Percentiles rank a stretch among this genome's conserved stretches.
Evolutionary conservation across 2,888 invertebrate genomes (phyloP).

Genomic region (Junonia oenone): DNA sequence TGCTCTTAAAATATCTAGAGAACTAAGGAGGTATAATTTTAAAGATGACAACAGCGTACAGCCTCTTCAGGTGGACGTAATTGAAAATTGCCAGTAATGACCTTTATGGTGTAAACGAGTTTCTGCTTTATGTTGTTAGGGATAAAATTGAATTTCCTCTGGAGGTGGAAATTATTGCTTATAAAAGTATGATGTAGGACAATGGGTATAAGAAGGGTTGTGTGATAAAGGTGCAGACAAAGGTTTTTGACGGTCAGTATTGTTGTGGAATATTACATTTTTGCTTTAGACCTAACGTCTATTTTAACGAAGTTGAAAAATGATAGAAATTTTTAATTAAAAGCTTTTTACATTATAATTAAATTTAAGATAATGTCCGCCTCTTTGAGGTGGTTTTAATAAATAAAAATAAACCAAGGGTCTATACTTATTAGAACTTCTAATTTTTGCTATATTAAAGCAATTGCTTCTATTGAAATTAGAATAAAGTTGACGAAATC

Average conservation of each 20-base stretch:
- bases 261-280: slow-evolving; percentile 4
- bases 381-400: background rate
- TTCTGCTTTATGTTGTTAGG: slow-evolving; percentile 22
- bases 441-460: no score
- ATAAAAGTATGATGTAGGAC: slow-evolving; percentile 40
- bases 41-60: slow-evolving; percentile 40
- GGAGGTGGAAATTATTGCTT: slow-evolving; percentile 32
- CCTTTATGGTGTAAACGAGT: slow-evolving; percentile 20
- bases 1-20: slow-evolving; percentile 31
- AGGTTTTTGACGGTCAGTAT: slow-evolving; percentile 35
- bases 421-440: no score
- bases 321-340: background rate
- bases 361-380: background rate
- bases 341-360: background rate
- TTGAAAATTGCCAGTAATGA: slow-evolving; percentile 42
- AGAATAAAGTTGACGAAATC: no score
- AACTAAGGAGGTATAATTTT: slow-evolving; percentile 39
- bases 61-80: slow-evolving; percentile 34
- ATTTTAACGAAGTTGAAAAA: slow-evolving; percentile 9
- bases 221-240: slow-evolving; percentile 37
- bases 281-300: background rate
- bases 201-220: slow-evolving; percentile 40
- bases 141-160: slow-evolving; percentile 25
- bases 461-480: no score
- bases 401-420: no score